A percentile compares a stretch with the other conserved stretches of the same genome.
These are phyloP conservation scores for Zaprionus capensis DNA, from an alignment of 1,140 invertebrate genomes.

Conservation along the genomic window DNA sequence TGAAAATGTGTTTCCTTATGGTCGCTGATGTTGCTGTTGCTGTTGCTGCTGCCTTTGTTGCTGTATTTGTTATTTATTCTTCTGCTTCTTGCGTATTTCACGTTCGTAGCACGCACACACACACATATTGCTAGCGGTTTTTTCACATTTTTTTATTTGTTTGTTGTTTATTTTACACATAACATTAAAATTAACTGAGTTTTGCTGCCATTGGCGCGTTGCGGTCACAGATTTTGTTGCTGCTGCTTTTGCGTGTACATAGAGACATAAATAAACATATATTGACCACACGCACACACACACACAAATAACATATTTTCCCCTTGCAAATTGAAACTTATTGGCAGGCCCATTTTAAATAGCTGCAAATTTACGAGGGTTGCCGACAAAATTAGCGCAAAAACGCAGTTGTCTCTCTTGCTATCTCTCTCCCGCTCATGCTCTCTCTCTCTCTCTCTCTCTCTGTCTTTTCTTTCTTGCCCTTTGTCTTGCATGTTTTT, in stretches of 20 bases:
- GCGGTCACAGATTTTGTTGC: slow-evolving; percentile 26
- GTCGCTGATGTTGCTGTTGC: slow-evolving; percentile 11
- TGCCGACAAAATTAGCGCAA: background rate
- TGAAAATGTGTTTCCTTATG: slow-evolving; percentile 47
- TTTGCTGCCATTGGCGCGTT: slow-evolving; percentile 41
- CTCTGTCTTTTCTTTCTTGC: no score
- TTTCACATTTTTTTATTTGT: slow-evolving; percentile 3
- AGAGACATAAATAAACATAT: slow-evolving; percentile 45
- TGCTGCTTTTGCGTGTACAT: slow-evolving; percentile 3
- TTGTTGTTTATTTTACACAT: slow-evolving; percentile 58
- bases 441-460: background rate
- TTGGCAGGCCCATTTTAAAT: slow-evolving; percentile 7
- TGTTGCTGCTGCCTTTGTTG: slow-evolving; percentile 19
- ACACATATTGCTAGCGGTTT: slow-evolving; percentile 1
- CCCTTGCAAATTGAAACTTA: slow-evolving; percentile 29
- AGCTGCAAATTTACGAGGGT: slow-evolving; percentile 26
- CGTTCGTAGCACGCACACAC: slow-evolving; percentile 9
- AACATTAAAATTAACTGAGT: slow-evolving; percentile 65
- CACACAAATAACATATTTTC: slow-evolving; percentile 34
- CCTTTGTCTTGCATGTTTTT: background rate
- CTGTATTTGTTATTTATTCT: slow-evolving; percentile 25
- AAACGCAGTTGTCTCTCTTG: background rate
- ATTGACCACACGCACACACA: slow-evolving; percentile 29
- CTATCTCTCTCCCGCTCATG: background rate
- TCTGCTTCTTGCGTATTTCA: slow-evolving; percentile 25